These are phyloP conservation scores for Anomalospiza imberbis DNA, from an alignment of 2,797 vertebrate genomes.

Conservation along the genomic window DNA sequence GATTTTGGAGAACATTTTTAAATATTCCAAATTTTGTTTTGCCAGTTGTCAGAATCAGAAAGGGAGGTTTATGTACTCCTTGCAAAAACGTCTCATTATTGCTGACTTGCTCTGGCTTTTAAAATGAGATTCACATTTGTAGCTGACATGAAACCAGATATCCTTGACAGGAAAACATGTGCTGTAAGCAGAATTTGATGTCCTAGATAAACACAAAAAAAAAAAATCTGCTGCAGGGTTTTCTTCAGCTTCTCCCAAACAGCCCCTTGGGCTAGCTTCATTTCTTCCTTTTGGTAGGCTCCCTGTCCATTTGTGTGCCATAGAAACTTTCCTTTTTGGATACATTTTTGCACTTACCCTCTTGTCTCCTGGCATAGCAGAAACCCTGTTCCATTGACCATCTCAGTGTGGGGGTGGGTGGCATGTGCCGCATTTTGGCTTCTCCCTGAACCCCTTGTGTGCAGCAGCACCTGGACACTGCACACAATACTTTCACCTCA, in stretches of 20 bases:
- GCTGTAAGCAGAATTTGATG: neutral
- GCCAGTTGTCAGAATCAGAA: neutral
- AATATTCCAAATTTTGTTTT: neutral
- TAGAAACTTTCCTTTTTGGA: neutral
- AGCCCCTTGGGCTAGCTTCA: neutral
- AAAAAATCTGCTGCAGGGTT: neutral
- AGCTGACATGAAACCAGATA: neutral
- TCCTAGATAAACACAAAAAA: neutral
- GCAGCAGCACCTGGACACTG: neutral
- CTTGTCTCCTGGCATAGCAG: neutral
- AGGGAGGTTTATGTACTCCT: neutral
- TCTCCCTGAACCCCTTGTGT: neutral
- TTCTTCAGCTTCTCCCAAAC: neutral
- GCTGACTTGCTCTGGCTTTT: neutral
- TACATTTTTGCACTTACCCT: neutral
- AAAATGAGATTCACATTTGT: neutral
- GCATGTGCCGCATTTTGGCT: neutral
- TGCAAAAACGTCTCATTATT: neutral
- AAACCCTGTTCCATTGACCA: neutral
- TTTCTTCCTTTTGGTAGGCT: neutral
- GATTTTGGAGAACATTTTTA: neutral
- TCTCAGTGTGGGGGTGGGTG: neutral
- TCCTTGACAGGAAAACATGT: neutral
- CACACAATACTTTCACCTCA: neutral
- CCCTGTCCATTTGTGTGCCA: fast-evolving